These are phyloP conservation scores for Chaetura pelagica DNA, from an alignment of 2,113 vertebrate species.

Conservation along the genomic window DNA sequence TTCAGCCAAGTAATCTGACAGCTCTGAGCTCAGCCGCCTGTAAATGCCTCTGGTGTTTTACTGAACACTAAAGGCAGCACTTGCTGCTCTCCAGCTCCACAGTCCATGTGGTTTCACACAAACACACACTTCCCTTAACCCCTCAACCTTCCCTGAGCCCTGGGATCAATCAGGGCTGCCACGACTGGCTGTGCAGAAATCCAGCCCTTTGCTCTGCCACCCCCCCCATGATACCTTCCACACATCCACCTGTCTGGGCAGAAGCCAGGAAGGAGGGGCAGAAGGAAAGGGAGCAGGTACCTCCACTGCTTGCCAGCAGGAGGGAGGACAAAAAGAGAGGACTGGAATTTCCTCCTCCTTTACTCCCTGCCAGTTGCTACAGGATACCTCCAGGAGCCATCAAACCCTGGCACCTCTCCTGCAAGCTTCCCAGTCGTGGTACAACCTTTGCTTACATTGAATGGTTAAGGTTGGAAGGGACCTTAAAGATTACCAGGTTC, in stretches of 20 bases:
- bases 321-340: neutral
- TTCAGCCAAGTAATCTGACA: neutral
- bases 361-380: neutral
- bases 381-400: neutral
- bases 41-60: neutral
- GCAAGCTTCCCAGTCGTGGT: neutral
- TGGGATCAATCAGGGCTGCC: neutral
- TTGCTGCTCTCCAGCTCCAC: neutral
- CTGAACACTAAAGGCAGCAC: neutral
- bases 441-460: neutral
- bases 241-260: accelerated
- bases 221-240: neutral
- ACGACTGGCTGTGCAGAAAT: neutral
- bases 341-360: neutral
- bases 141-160: neutral
- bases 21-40: neutral
- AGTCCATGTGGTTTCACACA: neutral
- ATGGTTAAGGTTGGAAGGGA: too few species aligned
- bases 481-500: too few species aligned
- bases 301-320: neutral
- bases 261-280: neutral
- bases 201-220: neutral
- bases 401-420: neutral
- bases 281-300: neutral
- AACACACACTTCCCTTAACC: neutral